Base-by-base conservation (phyloP, 2,113 vertebrate genomes). In the Galemys pyrenaicus region DNA sequence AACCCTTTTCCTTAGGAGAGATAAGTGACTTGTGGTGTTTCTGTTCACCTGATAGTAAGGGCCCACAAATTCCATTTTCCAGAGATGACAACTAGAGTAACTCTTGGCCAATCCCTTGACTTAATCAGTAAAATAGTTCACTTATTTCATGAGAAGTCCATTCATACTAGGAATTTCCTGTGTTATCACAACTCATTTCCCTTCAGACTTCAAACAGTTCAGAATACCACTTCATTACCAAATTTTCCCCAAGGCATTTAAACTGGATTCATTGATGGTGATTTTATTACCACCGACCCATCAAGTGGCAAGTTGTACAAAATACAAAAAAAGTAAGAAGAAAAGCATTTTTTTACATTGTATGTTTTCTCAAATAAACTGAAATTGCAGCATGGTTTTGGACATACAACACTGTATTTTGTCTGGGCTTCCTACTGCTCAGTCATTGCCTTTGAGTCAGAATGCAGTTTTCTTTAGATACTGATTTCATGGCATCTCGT, bases 251-350 rank as follows among this genome's bases (percentile, higher is more conserved):
- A 44, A 65, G 60, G 54, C 54, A 39, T 89, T 92, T 91, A 67
- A 88, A 75, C 30, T 73, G 58, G 20, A 91, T 65, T 75, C 22
- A 30, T 6, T 75, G 32, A 70, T 58, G 39, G n/a, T 91, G 32
- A 80, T 89, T 96, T 96, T 80, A 64, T 73, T 81, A 51, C 39
- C 84, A 64, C 39, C 56, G 73, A 75, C 30, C 65, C 13, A 73
- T 60, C 85, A 79, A 37, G 32, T 75, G 37, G 20, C 60, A 68
- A 60, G 37, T 87, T 44, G n/a, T 10, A 67, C 80, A 49, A 77
- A 78, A 67, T 77, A 81, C 79, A 92, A 90, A 85, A 73, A 24
- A 6, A 75, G 9, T 20, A 54, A 20, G 24, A 73, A 13, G 46
- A 83, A 90, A 65, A 51, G 39, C 12, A 56, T 73, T 89, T 94